These are phyloP conservation scores for Geococcyx californianus DNA, from an alignment of 2,113 vertebrate species.

Conservation along the genomic window DNA sequence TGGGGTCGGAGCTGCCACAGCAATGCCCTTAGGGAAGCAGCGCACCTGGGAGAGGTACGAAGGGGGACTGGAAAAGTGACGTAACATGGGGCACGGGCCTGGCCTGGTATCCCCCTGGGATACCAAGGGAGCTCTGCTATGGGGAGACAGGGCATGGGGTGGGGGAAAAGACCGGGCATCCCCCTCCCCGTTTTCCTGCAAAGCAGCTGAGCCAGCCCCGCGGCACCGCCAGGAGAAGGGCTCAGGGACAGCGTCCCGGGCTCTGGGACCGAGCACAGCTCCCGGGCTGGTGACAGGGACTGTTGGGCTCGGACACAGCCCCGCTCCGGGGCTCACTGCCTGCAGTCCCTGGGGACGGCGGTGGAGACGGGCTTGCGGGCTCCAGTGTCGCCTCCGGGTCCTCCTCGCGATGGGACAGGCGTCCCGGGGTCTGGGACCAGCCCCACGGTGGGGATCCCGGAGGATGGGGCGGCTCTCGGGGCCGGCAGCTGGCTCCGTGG, in stretches of 20 bases:
- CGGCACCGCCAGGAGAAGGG: not conserved
- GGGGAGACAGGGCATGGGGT: not conserved
- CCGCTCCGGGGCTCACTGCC: not conserved
- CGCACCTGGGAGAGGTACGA: not conserved
- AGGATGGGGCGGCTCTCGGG: not conserved
- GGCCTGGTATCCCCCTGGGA: not conserved
- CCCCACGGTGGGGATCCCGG: not conserved
- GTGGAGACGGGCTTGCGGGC: no score
- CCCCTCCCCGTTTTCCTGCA: not conserved
- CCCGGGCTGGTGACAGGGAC: not conserved
- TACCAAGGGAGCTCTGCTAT: not conserved
- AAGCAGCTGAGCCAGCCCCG: not conserved
- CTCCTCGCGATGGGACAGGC: not conserved
- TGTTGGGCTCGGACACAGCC: not conserved
- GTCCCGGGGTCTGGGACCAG: not conserved
- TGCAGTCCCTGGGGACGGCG: not conserved
- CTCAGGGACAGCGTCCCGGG: not conserved
- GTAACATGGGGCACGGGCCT: not conserved
- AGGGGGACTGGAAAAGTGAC: not conserved
- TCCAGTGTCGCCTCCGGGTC: not conserved
- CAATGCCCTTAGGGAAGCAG: not conserved
- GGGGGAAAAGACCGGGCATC: not conserved
- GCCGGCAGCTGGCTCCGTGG: no score
- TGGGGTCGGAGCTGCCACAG: not conserved
- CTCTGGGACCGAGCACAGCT: not conserved